Conservation (phyloP, 2,113 vertebrate species). For the Otolemur garnettii region DNA sequence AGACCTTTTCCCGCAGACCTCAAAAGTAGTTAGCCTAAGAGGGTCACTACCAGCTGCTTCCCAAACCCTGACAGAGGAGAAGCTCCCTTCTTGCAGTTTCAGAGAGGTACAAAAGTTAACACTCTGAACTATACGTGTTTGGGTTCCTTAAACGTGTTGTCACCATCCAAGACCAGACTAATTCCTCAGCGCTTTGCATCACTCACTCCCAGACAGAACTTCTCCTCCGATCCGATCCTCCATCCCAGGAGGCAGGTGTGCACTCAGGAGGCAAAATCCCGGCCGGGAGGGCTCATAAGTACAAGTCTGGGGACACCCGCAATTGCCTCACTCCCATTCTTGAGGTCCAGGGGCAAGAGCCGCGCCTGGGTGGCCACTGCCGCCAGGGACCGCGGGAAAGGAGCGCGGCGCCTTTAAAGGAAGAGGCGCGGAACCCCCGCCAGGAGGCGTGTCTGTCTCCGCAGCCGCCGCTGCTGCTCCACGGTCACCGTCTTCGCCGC, state of each 20-base stretch:
- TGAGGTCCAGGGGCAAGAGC: background rate
- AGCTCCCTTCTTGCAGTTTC: constrained; percentile 76
- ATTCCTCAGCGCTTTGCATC: background rate
- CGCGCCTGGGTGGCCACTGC: background rate
- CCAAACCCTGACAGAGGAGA: constrained; percentile 28
- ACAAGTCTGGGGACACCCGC: background rate
- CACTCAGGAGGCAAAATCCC: background rate
- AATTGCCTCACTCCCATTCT: background rate
- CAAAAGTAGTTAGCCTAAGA: constrained; percentile 43
- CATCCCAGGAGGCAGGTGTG: background rate
- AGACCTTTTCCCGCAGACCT: background rate
- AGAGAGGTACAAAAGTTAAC: constrained; percentile 44
- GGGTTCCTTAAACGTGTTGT: background rate
- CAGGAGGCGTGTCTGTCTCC: constrained; percentile 93
- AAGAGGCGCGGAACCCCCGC: constrained; percentile 85
- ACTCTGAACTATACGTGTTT: constrained; percentile 17
- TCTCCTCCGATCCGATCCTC: background rate
- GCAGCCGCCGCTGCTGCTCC: constrained; percentile 23
- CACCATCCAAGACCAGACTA: background rate
- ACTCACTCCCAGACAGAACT: background rate
- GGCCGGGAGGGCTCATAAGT: background rate
- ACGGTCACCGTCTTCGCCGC: constrained; percentile 46
- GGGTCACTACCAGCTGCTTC: constrained; percentile 53
- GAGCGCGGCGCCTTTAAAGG: constrained; percentile 88
- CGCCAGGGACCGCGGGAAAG: constrained; percentile 38